Conservation (phyloP, 1,140 invertebrate genomes). For the Aphidius ervi region DNA sequence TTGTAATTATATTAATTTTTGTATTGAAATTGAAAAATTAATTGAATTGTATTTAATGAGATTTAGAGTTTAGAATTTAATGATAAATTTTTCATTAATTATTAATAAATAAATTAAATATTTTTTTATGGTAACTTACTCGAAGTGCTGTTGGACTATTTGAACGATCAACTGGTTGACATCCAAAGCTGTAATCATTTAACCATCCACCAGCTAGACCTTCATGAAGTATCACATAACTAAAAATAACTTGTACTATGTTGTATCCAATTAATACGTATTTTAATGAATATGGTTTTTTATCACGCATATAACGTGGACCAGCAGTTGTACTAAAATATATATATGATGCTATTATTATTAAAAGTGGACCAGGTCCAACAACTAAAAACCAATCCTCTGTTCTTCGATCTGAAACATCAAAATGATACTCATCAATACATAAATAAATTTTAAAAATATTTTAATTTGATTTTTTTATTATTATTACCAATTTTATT, state of each 20-base stretch:
- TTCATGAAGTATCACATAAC: constrained; percentile 68
- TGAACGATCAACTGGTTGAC: constrained; percentile 81
- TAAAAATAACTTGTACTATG: constrained; percentile 69
- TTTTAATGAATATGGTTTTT: constrained; percentile 77
- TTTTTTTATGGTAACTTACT: constrained; percentile 55
- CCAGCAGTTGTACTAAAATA: constrained; percentile 73
- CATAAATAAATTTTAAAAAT: not conserved
- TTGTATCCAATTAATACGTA: constrained; percentile 78
- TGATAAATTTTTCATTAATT: not conserved
- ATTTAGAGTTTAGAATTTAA: not conserved
- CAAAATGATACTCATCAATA: no score
- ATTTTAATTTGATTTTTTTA: not conserved
- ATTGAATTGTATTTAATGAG: not conserved
- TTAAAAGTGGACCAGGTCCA: constrained; percentile 72
- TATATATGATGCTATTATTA: constrained; percentile 69
- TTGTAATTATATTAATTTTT: no score
- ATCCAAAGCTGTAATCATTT: constrained; percentile 71
- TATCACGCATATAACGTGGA: constrained; percentile 78
- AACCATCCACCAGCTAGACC: constrained; percentile 63
- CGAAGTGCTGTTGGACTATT: constrained; percentile 67
- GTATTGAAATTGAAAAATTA: no score
- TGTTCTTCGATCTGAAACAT: constrained; percentile 73
- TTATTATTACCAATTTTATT: constrained; percentile 42
- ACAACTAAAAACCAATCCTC: constrained; percentile 80
- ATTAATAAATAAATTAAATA: constrained; percentile 6